Conservation (phyloP, 2,113 vertebrate species). For the Falcunculus frontatus region DNA sequence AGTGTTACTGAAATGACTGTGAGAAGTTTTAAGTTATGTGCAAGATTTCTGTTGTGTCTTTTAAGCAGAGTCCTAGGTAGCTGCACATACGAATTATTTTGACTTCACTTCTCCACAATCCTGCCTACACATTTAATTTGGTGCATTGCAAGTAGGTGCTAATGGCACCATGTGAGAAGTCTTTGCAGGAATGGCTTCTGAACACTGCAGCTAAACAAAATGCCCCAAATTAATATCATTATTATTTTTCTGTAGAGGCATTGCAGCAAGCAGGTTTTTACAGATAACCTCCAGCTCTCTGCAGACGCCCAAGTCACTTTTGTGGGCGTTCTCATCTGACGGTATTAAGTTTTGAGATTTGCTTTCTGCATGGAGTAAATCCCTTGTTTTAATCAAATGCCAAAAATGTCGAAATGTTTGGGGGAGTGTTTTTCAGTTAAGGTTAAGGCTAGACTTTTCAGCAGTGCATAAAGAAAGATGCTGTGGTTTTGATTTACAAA, state of each 20-base stretch:
- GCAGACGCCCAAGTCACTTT: neutral
- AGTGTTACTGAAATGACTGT: neutral
- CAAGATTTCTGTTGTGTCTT: neutral
- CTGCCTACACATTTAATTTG: neutral
- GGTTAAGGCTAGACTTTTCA: neutral
- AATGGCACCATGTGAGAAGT: neutral
- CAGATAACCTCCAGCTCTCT: neutral
- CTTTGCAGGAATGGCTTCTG: neutral
- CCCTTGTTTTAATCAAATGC: neutral
- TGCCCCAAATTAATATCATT: neutral
- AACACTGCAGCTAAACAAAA: neutral
- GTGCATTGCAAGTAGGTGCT: neutral
- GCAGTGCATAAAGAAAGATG: neutral
- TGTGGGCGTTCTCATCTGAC: neutral
- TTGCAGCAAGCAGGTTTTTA: neutral
- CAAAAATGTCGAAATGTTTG: neutral
- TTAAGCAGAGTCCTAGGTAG: neutral
- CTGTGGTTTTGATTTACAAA: neutral
- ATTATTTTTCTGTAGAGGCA: neutral
- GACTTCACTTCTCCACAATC: neutral
- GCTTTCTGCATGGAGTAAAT: neutral
- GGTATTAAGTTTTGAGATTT: neutral
- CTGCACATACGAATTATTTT: neutral
- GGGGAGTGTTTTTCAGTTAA: neutral
- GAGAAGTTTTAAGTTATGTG: neutral